phyloP scores from a whole-genome alignment of 2,888 invertebrate species.

The Pinctada fucata region DNA sequence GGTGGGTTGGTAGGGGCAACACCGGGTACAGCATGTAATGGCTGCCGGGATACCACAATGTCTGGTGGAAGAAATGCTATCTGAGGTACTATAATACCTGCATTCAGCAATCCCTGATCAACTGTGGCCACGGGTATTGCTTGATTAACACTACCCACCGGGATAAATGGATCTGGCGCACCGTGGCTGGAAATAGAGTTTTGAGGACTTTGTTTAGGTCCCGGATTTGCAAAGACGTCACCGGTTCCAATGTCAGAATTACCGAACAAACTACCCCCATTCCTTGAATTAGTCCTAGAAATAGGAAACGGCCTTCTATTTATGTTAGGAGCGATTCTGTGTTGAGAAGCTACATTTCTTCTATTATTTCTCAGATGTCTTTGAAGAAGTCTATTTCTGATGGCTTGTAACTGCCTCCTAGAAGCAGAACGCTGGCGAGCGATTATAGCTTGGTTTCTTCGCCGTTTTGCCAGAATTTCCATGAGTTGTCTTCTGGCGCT shows the following conservation, averaged over 20 bases:
- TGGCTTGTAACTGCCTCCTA: background rate
- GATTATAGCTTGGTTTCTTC: background rate
- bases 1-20: background rate
- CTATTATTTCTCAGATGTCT: background rate
- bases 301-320: background rate
- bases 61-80: background rate
- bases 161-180: background rate
- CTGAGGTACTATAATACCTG: background rate
- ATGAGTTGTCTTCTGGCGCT: background rate
- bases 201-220: background rate
- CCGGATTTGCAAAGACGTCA: background rate
- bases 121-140: no score
- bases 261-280: background rate
- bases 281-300: background rate
- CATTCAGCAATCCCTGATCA: background rate
- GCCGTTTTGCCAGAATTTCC: background rate
- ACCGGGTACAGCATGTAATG: background rate
- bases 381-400: background rate
- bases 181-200: background rate
- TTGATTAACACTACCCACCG: background rate
- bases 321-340: background rate
- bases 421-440: background rate
- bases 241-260: background rate
- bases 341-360: background rate
- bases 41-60: background rate